Evolutionary conservation across 1,140 invertebrate species (phyloP).

Genomic region (Magallana gigas): DNA sequence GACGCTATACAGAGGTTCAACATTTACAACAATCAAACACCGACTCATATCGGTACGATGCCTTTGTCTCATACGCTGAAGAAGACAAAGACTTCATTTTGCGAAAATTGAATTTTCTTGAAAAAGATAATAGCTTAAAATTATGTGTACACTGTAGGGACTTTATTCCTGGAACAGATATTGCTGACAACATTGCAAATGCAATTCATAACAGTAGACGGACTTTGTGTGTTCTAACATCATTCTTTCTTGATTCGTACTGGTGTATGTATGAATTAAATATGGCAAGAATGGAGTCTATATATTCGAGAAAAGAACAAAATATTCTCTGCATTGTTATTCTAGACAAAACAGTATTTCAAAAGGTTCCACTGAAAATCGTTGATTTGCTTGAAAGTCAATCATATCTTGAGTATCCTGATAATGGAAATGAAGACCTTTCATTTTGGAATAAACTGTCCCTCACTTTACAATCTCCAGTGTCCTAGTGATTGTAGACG

Average conservation of each 20-base stretch:
- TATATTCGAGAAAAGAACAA: slow-evolving; percentile 58
- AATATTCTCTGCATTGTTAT: slow-evolving; percentile 63
- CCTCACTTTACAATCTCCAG: neutral
- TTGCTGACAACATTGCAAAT: slow-evolving; percentile 83
- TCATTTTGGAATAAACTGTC: slow-evolving; percentile 59
- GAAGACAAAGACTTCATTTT: slow-evolving; percentile 58
- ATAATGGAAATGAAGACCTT: slow-evolving; percentile 43
- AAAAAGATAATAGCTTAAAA: slow-evolving; percentile 49
- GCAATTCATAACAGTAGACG: slow-evolving; percentile 83
- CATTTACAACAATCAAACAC: neutral
- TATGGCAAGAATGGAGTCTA: slow-evolving; percentile 69
- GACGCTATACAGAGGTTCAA: neutral
- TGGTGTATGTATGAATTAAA: slow-evolving; percentile 86
- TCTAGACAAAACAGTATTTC: slow-evolving; percentile 51
- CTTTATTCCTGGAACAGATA: slow-evolving; percentile 72
- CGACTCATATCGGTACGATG: slow-evolving; percentile 70
- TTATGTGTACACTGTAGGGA: slow-evolving; percentile 68
- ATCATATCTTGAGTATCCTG: slow-evolving; percentile 62
- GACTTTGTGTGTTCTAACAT: slow-evolving; percentile 83
- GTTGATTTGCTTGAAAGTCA: slow-evolving; percentile 58
- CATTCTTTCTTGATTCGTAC: slow-evolving; percentile 83
- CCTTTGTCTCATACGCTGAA: slow-evolving; percentile 67
- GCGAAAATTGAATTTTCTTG: slow-evolving; percentile 53
- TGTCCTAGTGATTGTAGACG: too few species aligned
- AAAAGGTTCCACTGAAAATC: slow-evolving; percentile 59